These are phyloP conservation scores for Ophion costatus DNA, from an alignment of 2,888 invertebrate species.

Conservation along the genomic window DNA sequence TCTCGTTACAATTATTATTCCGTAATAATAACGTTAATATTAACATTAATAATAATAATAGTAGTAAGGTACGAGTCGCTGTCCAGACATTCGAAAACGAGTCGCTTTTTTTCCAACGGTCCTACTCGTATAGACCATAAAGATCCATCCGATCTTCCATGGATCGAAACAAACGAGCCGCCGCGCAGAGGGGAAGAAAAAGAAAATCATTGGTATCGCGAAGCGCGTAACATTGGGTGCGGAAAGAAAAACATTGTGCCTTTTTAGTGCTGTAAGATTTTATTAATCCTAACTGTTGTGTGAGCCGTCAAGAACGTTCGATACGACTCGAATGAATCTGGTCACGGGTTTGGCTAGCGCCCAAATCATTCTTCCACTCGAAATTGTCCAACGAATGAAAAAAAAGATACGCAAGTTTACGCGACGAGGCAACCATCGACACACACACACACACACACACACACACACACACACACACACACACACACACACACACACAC, in stretches of 20 bases:
- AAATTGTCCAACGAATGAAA: constrained; percentile 17
- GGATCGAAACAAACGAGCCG: not conserved
- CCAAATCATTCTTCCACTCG: constrained; percentile 41
- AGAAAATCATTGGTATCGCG: constrained; percentile 62
- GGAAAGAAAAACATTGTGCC: constrained; percentile 81
- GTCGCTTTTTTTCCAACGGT: not conserved
- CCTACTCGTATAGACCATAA: not conserved
- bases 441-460: not conserved
- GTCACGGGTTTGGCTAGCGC: constrained; percentile 21
- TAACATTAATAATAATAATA: not conserved
- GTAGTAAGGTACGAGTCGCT: not conserved
- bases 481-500: not conserved
- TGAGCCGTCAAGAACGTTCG: constrained; percentile 69
- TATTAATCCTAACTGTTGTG: constrained; percentile 79
- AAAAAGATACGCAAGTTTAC: not conserved
- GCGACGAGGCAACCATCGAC: constrained; percentile 30
- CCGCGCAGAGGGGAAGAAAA: constrained; percentile 8
- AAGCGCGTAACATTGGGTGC: constrained; percentile 79
- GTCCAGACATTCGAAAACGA: not conserved
- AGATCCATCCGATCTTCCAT: not conserved
- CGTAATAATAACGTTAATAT: not conserved
- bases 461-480: not conserved
- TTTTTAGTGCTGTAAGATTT: constrained; percentile 83
- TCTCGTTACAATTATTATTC: not conserved
- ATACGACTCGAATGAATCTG: constrained; percentile 64